A percentile compares a stretch with the other conserved stretches of the same genome.
Conservation (phyloP, 1,140 invertebrate genomes). For the Acyrthosiphon pisum region DNA sequence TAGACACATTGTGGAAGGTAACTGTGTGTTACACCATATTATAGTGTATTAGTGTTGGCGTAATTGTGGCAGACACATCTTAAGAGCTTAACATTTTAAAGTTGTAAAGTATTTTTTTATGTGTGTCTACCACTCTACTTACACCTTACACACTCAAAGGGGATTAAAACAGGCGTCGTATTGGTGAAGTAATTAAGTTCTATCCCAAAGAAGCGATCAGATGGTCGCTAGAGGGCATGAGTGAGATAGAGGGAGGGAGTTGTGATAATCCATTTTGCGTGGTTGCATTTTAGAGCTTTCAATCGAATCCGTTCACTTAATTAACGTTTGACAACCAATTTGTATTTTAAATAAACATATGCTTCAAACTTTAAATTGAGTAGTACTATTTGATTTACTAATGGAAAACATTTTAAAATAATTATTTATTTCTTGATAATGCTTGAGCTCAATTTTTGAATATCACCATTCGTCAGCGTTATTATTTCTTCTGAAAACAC, state of each 20-base stretch:
- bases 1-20: not conserved
- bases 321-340: slow-evolving; percentile 22
- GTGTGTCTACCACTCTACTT: not conserved
- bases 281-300: not conserved
- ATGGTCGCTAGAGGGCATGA: not conserved
- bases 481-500: not conserved
- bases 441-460: not conserved
- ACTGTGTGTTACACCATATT: not conserved
- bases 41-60: not conserved
- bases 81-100: not conserved
- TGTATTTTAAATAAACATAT: slow-evolving; percentile 5
- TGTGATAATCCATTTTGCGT: slow-evolving; percentile 20
- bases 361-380: not conserved
- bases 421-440: not conserved
- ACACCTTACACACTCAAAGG: not conserved
- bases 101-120: not conserved
- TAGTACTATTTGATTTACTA: not conserved
- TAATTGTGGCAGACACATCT: not conserved
- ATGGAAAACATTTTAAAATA: not conserved
- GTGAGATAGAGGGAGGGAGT: not conserved
- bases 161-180: not conserved
- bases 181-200: not conserved
- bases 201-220: not conserved
- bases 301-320: not conserved
- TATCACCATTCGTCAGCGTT: not conserved